Conservation (phyloP, 2,888 invertebrate genomes). For the Spodoptera littoralis region DNA sequence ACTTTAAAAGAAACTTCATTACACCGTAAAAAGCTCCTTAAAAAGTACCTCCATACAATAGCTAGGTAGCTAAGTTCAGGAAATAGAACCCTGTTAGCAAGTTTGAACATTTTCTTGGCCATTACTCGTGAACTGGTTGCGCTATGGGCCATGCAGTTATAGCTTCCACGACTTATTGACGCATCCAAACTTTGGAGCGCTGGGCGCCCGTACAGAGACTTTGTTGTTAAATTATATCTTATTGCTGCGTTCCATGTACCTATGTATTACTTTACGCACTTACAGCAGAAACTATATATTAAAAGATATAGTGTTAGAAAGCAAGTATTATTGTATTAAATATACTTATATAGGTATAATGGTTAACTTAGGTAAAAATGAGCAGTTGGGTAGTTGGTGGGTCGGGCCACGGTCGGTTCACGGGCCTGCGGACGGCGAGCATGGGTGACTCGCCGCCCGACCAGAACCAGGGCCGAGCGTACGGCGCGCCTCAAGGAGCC, state of each 20-base stretch:
- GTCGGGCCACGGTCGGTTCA: too few relatives aligned
- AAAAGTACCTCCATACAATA: conserved; percentile 5
- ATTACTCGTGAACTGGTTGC: conserved; percentile 68
- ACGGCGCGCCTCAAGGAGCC: too few relatives aligned
- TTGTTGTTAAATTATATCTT: conserved; percentile 13
- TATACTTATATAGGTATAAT: too few relatives aligned
- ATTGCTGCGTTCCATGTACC: neutral
- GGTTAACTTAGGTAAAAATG: too few relatives aligned
- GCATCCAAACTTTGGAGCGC: conserved; percentile 63
- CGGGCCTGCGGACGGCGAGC: too few relatives aligned
- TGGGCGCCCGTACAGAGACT: conserved; percentile 7
- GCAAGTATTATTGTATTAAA: too few relatives aligned
- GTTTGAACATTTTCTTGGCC: conserved; percentile 74
- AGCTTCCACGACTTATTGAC: conserved; percentile 76
- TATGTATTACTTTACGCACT: neutral
- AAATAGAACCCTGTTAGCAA: conserved; percentile 74
- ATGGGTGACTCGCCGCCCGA: too few relatives aligned
- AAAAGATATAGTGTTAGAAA: too few relatives aligned
- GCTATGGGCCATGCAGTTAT: conserved; percentile 77
- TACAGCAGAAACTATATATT: too few relatives aligned
- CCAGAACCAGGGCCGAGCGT: too few relatives aligned
- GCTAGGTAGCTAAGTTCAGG: conserved; percentile 41
- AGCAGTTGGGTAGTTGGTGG: too few relatives aligned
- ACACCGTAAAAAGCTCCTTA: too few relatives aligned
- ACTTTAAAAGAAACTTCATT: conserved; percentile 8